phyloP scores from a whole-genome alignment of 2,797 vertebrate genomes.

The Clarias platycephalus region DNA sequence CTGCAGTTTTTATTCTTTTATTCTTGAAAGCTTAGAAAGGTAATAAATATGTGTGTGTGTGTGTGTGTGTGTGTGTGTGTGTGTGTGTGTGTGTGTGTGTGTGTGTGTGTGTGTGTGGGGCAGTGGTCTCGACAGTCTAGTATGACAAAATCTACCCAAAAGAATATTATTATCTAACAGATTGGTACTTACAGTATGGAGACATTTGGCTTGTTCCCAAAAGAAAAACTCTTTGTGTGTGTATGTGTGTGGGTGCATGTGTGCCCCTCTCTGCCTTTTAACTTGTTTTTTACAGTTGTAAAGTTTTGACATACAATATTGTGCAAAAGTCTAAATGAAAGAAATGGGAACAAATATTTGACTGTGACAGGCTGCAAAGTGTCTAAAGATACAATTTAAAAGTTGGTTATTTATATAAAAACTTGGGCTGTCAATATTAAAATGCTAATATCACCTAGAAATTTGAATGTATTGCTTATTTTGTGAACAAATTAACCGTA shows the following conservation, averaged over 20 bases:
- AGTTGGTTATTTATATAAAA: too few species aligned
- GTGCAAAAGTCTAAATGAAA: too few species aligned
- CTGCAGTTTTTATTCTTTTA: not conserved
- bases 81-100: too few species aligned
- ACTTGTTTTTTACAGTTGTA: conserved; percentile 18
- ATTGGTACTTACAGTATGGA: not conserved
- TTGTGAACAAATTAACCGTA: too few species aligned
- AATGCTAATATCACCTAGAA: too few species aligned
- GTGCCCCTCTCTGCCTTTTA: not conserved
- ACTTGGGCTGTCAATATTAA: too few species aligned
- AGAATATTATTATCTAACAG: not conserved
- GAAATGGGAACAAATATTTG: too few species aligned
- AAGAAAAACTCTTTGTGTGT: not conserved
- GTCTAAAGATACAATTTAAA: too few species aligned
- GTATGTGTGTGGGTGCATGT: not conserved
- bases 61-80: conserved; percentile 2
- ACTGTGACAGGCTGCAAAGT: too few species aligned
- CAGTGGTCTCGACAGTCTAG: not conserved
- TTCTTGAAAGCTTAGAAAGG: not conserved
- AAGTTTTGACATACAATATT: conserved; percentile 17
- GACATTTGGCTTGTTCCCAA: not conserved
- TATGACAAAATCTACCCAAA: not conserved
- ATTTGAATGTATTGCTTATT: too few species aligned
- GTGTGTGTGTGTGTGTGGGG: too few species aligned
- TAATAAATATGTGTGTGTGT: not conserved